A percentile compares a stretch with the other conserved stretches of the same genome.
phyloP scores from a whole-genome alignment of 2,113 vertebrate species.

The Arenaria interpres region DNA sequence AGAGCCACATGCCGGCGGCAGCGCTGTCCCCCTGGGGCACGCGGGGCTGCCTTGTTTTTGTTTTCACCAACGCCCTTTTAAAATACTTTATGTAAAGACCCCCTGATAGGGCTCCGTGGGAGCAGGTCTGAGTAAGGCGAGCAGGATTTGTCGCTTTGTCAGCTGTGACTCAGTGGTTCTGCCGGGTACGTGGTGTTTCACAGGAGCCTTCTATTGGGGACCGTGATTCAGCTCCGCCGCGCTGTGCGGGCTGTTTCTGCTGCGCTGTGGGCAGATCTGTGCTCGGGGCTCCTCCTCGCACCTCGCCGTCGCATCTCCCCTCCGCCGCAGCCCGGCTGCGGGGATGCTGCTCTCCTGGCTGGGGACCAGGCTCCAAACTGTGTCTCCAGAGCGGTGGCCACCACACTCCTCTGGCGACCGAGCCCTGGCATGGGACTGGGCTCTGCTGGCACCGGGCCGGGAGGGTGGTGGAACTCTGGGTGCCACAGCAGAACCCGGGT shows the following conservation, averaged over 20 bases:
- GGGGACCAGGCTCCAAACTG: neutral
- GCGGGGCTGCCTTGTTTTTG: neutral
- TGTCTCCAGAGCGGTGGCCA: neutral
- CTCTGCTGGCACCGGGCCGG: neutral
- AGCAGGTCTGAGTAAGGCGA: constrained; percentile 38
- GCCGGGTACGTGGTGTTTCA: neutral
- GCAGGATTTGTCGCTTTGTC: constrained; percentile 22
- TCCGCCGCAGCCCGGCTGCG: neutral
- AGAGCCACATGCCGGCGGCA: fast-evolving
- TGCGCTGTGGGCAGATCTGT: neutral
- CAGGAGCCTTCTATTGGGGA: neutral
- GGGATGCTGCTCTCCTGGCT: neutral
- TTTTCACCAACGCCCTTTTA: neutral
- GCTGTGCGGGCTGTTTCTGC: neutral
- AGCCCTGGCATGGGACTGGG: neutral
- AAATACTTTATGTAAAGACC: neutral
- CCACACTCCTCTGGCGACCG: neutral
- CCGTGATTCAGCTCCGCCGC: neutral
- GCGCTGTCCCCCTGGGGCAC: neutral
- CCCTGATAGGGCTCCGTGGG: neutral
- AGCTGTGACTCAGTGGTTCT: constrained; percentile 37
- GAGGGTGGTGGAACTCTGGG: fast-evolving
- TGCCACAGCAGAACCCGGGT: fast-evolving
- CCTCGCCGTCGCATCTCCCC: neutral
- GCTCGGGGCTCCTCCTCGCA: neutral